These are phyloP conservation scores for Nothocercus nigrocapillus DNA, from an alignment of 2,113 vertebrate species.

Conservation along the genomic window DNA sequence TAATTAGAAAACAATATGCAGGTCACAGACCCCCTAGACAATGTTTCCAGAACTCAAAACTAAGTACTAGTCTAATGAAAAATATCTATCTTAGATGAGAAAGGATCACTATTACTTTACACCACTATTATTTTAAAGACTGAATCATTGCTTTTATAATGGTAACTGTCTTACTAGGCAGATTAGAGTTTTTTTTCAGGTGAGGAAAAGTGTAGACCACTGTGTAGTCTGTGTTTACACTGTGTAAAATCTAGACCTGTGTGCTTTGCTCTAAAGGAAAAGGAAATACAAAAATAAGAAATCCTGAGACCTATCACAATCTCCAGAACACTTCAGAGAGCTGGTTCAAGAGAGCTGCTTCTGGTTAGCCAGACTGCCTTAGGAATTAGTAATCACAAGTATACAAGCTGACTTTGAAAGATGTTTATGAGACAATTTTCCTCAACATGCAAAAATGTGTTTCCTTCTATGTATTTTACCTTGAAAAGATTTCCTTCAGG, in stretches of 20 bases:
- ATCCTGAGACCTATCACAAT: neutral
- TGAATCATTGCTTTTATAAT: neutral
- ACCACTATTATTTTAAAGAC: neutral
- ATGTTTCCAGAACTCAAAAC: neutral
- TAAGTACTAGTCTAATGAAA: neutral
- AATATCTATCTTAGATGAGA: neutral
- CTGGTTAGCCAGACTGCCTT: neutral
- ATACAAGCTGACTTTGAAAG: neutral
- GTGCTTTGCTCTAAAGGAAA: neutral
- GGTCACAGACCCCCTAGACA: neutral
- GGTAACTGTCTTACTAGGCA: neutral
- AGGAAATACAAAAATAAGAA: neutral
- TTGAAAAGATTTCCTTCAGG: constrained; percentile 86
- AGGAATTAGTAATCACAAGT: neutral
- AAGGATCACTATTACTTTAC: neutral
- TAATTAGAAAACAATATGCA: neutral
- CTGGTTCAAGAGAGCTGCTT: neutral
- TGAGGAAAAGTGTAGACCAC: neutral
- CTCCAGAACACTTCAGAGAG: neutral
- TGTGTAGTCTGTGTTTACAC: too few relatives aligned
- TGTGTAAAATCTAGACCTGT: neutral
- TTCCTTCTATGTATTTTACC: constrained; percentile 70
- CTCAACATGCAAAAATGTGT: neutral
- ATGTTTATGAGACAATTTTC: neutral
- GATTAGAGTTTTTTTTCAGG: neutral